Base-by-base conservation (phyloP, 2,797 vertebrate genomes). In the Poecilia gillii region DNA sequence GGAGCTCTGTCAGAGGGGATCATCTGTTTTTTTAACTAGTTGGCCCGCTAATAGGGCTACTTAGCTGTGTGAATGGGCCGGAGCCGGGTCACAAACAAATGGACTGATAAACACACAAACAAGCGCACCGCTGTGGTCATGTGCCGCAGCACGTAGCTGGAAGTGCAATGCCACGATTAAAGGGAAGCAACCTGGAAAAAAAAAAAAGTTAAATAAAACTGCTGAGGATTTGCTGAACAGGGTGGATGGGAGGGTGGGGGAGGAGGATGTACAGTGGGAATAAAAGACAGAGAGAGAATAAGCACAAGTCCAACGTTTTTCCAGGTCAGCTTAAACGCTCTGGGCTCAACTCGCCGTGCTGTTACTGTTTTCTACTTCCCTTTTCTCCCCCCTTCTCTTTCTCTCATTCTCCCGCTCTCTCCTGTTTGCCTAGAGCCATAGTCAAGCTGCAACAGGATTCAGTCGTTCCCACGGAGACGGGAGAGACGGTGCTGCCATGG, bases 401-500 rank as follows among this genome's bases (percentile, higher is more conserved):
- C 51, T 75, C 80, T 78, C 75, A 64, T 72, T 82, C 75, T 53
- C 82, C 73, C 76, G 78, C 84, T 83, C 86, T 84, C 59, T 18
- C 23, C 43, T 12, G 18, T 81, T 84, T 49, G 82, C 94, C 94
- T 89, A 81, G 85, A 93, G 93, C 89, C 90, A 94, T 94, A 95
- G 93, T 93, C 88, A 84, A 94, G 90, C 93, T 93, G 94, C 95
- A 94, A 95, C 93, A 94, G 94, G 94, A 96, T 95, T 95, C 94
- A 93, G 90, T 91, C 88, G 94, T 96, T 96, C 94, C 95, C 94
- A 95, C 92, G 91, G 95, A 95, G 95, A 96, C 95, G 75, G 77
- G 91, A 91, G 92, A 95, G 93, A 96, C 90, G 87, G 92, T 76
- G 95, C 95, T 96, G 78, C 96, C 94, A 96, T 96, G 94, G 95